phyloP scores from a whole-genome alignment of 2,797 vertebrate species.

The Onychomys leucogaster region DNA sequence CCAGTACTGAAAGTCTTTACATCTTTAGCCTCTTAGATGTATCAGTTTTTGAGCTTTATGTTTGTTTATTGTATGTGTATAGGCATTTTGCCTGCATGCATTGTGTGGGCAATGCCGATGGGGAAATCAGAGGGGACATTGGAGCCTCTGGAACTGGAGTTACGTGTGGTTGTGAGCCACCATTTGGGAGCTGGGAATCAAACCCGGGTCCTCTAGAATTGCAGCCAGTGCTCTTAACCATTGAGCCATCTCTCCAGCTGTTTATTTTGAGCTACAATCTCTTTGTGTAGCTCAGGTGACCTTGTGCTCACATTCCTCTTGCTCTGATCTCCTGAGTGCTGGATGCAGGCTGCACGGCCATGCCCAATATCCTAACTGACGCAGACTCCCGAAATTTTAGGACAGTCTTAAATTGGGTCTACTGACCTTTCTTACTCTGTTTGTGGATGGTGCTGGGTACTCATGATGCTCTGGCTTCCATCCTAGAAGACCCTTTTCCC shows the following conservation, averaged over 20 bases:
- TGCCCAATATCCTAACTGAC: not conserved
- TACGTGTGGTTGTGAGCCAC: not conserved
- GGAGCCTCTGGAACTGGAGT: not conserved
- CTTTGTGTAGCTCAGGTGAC: not conserved
- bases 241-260: not conserved
- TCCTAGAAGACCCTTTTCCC: not conserved
- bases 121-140: not conserved
- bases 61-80: not conserved
- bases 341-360: rapidly evolving
- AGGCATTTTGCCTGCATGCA: not conserved
- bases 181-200: not conserved
- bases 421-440: not conserved
- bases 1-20: not conserved
- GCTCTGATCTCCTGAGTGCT: not conserved
- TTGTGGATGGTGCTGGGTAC: not conserved
- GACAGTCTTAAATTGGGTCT: slow-evolving; percentile 36
- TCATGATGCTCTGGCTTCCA: not conserved
- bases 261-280: not conserved
- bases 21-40: not conserved
- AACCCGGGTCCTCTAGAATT: not conserved
- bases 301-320: not conserved
- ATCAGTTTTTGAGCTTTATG: not conserved
- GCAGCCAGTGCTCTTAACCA: not conserved
- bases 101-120: not conserved
- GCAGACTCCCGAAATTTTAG: not conserved